Percentiles rank a stretch among this genome's conserved stretches.
phyloP scores from a whole-genome alignment of 2,888 invertebrate genomes.

The Agriopis marginaria region DNA sequence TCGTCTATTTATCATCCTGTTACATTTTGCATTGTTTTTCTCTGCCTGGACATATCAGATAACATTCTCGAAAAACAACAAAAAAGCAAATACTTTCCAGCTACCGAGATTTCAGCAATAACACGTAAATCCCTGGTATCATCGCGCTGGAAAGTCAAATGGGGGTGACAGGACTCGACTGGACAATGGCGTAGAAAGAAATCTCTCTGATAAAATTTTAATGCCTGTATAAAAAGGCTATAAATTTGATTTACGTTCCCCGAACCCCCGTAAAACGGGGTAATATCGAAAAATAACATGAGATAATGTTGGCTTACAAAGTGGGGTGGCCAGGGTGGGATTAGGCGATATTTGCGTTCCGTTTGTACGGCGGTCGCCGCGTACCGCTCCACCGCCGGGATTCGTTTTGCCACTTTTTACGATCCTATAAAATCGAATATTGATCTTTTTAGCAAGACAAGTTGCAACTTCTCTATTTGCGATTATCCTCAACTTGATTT shows the following conservation, averaged over 20 bases:
- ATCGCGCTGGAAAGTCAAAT: conserved; percentile 62
- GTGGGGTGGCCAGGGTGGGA: conserved; percentile 66
- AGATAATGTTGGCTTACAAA: conserved; percentile 82
- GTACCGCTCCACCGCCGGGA: conserved; percentile 25
- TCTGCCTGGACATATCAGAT: conserved; percentile 17
- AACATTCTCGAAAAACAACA: conserved; percentile 18
- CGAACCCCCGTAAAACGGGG: conserved; percentile 77
- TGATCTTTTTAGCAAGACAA: conserved; percentile 28
- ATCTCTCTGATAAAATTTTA: conserved; percentile 84
- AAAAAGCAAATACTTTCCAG: conserved; percentile 13
- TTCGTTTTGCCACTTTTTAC: conserved; percentile 35
- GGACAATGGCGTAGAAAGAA: conserved; percentile 81
- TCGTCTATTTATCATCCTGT: conserved; percentile 1
- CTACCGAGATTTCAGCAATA: conserved; percentile 26
- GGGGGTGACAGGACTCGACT: conserved; percentile 68
- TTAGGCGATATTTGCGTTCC: conserved; percentile 69
- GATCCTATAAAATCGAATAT: conserved; percentile 36
- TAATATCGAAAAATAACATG: conserved; percentile 85
- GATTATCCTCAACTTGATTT: not conserved
- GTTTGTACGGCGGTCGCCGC: conserved; percentile 49
- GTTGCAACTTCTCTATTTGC: conserved; percentile 8
- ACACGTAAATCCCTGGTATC: conserved; percentile 50
- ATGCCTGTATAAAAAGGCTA: conserved; percentile 84
- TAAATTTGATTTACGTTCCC: conserved; percentile 85
- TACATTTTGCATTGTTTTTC: not conserved